These are phyloP conservation scores for Promerops cafer DNA, from an alignment of 2,113 vertebrate species.

Conservation along the genomic window DNA sequence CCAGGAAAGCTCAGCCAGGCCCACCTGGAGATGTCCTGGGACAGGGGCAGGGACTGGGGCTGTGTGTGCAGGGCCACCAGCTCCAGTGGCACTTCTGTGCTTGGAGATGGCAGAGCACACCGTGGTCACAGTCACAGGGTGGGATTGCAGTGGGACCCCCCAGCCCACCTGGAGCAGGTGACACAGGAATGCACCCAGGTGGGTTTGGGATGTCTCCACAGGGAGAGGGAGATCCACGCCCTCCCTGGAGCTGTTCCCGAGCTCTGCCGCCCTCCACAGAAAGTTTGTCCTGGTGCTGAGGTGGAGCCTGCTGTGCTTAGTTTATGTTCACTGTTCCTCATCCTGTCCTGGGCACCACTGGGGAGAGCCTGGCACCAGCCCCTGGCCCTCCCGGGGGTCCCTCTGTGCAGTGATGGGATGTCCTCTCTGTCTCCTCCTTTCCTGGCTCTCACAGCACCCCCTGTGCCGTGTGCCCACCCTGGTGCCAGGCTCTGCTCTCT, in stretches of 20 bases:
- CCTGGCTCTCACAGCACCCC: neutral
- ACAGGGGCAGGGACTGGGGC: fast-evolving
- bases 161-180: neutral
- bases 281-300: neutral
- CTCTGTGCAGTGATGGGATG: neutral
- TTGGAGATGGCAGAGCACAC: fast-evolving
- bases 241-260: neutral
- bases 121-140: fast-evolving
- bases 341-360: neutral
- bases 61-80: neutral
- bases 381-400: fast-evolving
- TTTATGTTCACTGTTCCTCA: fast-evolving
- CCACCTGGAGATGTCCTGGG: fast-evolving
- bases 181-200: fast-evolving
- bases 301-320: neutral
- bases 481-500: neutral
- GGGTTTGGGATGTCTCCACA: neutral
- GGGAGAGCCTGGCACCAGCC: neutral
- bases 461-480: neutral
- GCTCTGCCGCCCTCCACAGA: neutral
- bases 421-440: neutral
- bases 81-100: fast-evolving
- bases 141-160: fast-evolving
- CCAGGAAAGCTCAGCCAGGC: fast-evolving
- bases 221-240: neutral